A percentile compares a stretch with the other conserved stretches of the same genome.
phyloP scores from a whole-genome alignment of 30 jellyfish, hydroid and myxozoan genomes.

The Aurelia sp. region DNA sequence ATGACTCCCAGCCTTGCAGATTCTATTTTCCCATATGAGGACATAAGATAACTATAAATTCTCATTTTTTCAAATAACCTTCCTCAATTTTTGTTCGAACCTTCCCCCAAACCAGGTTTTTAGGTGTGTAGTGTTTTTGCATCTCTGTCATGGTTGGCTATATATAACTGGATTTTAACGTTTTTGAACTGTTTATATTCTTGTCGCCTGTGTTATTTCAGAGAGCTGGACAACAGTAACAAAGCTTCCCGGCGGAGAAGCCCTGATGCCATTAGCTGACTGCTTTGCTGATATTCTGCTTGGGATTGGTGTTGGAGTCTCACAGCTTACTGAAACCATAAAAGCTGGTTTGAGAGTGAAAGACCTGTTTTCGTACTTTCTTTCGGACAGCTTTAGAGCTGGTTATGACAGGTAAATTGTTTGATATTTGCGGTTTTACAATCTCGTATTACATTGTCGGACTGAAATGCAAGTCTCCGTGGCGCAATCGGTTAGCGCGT shows the following conservation, averaged over 20 bases:
- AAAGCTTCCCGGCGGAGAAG: conserved; percentile 95
- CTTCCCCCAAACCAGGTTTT: too few species aligned
- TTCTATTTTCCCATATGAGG: too few species aligned
- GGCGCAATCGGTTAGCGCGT: conserved; percentile 79
- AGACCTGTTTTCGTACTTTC: conserved; percentile 89
- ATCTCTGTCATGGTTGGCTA: too few species aligned
- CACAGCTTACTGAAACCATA: conserved; percentile 89
- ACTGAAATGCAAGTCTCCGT: conserved; percentile 53
- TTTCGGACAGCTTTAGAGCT: conserved; percentile 95
- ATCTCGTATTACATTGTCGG: too few species aligned
- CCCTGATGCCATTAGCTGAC: conserved; percentile 78
- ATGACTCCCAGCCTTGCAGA: too few species aligned
- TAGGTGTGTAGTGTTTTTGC: too few species aligned
- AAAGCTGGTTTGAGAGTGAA: conserved; percentile 69
- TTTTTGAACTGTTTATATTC: neutral
- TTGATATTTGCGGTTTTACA: too few species aligned
- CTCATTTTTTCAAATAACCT: too few species aligned
- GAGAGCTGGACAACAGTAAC: conserved; percentile 82
- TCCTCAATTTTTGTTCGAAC: too few species aligned
- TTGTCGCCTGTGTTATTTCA: neutral
- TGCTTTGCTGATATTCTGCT: conserved; percentile 81
- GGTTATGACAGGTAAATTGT: conserved; percentile 86
- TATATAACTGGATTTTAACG: too few species aligned
- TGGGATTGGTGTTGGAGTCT: conserved; percentile 77
- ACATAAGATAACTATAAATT: too few species aligned